phyloP scores from a whole-genome alignment of 2,888 invertebrate species.

The Congeria kusceri region DNA sequence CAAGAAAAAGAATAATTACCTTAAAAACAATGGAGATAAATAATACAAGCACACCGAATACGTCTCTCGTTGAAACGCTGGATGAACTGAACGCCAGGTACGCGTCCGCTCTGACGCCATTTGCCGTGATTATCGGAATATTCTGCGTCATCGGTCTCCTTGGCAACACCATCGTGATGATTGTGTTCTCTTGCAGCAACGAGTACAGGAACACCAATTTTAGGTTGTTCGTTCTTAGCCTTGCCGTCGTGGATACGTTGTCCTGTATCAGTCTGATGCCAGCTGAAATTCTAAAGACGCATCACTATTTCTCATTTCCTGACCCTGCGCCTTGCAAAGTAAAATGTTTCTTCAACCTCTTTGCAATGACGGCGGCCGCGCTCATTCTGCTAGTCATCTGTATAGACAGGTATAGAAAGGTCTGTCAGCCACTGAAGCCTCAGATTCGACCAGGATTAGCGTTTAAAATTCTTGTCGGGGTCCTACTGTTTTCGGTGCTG shows the following conservation, averaged over 20 bases:
- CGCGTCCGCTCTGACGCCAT: conserved; percentile 43
- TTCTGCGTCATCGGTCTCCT: conserved; percentile 50
- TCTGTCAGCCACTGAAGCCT: conserved; percentile 51
- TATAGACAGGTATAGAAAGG: conserved; percentile 51
- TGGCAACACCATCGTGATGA: conserved; percentile 48
- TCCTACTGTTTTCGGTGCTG: conserved; percentile 21
- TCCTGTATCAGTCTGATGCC: conserved; percentile 49
- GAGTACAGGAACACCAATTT: conserved; percentile 56
- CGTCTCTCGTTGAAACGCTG: conserved; percentile 30
- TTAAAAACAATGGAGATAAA: no score
- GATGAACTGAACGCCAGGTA: conserved; percentile 40
- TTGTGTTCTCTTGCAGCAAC: conserved; percentile 41
- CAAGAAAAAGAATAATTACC: no score
- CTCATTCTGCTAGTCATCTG: conserved; percentile 44
- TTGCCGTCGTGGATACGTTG: conserved; percentile 45
- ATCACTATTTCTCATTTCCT: conserved; percentile 40
- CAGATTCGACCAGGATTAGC: conserved; percentile 48
- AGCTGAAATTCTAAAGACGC: conserved; percentile 51
- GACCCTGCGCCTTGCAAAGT: conserved; percentile 47
- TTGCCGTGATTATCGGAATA: conserved; percentile 34
- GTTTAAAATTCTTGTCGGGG: conserved; percentile 25
- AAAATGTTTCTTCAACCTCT: conserved; percentile 57
- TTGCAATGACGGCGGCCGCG: conserved; percentile 38
- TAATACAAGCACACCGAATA: not conserved
- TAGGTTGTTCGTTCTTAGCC: conserved; percentile 47